phyloP scores from a whole-genome alignment of 2,113 vertebrate species.

The Axis porcinus region DNA sequence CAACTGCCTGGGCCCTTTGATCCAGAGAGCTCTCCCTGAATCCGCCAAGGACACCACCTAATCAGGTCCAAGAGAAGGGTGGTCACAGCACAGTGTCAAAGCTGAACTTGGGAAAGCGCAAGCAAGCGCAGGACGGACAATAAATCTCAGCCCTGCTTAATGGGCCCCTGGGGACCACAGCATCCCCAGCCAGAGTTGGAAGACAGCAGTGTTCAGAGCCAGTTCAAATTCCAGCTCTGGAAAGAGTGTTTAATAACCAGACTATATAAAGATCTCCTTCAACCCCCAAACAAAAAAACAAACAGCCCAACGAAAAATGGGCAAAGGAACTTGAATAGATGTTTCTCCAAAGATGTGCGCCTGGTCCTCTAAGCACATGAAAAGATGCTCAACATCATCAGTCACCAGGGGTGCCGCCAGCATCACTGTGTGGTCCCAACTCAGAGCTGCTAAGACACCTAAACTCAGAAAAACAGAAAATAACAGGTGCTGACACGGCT shows the following conservation, averaged over 20 bases:
- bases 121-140: not conserved
- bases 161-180: not conserved
- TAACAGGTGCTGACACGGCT: fast-evolving
- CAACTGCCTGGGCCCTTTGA: not conserved
- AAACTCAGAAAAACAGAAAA: not conserved
- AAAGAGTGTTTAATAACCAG: not conserved
- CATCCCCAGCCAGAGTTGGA: fast-evolving
- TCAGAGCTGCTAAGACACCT: not conserved
- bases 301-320: not conserved
- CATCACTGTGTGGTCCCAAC: not conserved
- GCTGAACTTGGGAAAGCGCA: not conserved
- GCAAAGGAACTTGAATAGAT: not conserved
- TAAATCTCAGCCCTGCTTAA: not conserved
- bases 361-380: not conserved
- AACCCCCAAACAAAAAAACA: not conserved
- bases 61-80: fast-evolving
- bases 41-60: not conserved
- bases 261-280: not conserved
- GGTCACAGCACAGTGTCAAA: not conserved
- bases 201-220: not conserved
- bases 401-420: not conserved
- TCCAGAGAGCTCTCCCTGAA: not conserved
- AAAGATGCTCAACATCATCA: not conserved
- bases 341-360: not conserved
- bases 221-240: not conserved